phyloP scores from a whole-genome alignment of 2,113 vertebrate genomes.

The Lampris incognitus region DNA sequence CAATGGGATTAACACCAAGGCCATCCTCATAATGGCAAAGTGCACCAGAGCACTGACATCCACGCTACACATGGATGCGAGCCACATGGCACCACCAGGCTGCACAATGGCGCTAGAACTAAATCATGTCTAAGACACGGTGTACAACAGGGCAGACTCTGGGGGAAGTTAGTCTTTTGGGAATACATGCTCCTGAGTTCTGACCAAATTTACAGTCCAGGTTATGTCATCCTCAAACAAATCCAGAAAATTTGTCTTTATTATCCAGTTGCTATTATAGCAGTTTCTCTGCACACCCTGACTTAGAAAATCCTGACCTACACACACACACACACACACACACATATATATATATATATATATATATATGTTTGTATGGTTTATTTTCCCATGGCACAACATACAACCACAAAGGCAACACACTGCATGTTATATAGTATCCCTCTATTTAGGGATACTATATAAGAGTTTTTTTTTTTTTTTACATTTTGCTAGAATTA shows the following conservation, averaged over 20 bases:
- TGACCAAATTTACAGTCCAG: conserved; percentile 25
- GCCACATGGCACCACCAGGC: conserved; percentile 11
- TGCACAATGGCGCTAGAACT: conserved; percentile 21
- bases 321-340: too few species aligned
- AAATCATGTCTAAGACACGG: conserved; percentile 41
- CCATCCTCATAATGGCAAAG: conserved; percentile 56
- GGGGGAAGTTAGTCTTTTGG: conserved; percentile 11
- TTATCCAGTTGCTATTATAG: too few species aligned
- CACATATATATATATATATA: too few species aligned
- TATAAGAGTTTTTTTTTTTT: too few species aligned
- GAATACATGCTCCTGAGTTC: not conserved
- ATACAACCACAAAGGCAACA: too few species aligned
- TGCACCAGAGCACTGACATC: conserved; percentile 59
- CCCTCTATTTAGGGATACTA: too few species aligned
- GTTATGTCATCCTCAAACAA: not conserved
- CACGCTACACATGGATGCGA: not conserved
- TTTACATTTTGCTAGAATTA: too few species aligned
- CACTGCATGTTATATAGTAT: too few species aligned
- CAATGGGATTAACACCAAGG: conserved; percentile 56
- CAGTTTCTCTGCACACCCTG: too few species aligned
- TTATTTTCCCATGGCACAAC: too few species aligned
- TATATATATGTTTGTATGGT: too few species aligned
- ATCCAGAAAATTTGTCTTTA: not conserved
- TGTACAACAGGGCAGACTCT: conserved; percentile 24
- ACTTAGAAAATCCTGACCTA: too few species aligned